Percentiles rank a stretch among this genome's conserved stretches.
Evolutionary conservation across 1,140 invertebrate species (phyloP).

Genomic region (Polypedilum pembai): DNA sequence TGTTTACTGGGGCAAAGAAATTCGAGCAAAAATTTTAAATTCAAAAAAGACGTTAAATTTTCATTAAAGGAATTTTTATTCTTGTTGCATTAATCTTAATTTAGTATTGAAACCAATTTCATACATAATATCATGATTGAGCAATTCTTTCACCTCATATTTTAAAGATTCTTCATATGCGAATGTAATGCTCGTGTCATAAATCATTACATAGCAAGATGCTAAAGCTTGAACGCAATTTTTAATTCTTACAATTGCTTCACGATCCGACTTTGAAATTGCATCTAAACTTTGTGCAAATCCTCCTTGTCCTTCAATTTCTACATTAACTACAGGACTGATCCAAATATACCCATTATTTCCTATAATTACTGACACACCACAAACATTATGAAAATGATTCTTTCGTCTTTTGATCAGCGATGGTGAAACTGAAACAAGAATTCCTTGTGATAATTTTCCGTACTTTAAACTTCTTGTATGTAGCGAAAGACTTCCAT

Average conservation of each 20-base stretch:
- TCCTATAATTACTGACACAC: conserved; percentile 86
- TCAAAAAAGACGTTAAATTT: not conserved
- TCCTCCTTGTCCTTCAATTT: conserved; percentile 65
- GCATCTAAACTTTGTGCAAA: conserved; percentile 71
- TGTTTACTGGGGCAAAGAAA: too few species aligned
- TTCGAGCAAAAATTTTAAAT: too few species aligned
- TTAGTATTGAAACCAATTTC: conserved; percentile 67
- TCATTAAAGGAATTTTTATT: conserved; percentile 20
- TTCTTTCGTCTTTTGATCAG: conserved; percentile 89
- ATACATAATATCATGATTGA: conserved; percentile 72
- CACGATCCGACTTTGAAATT: conserved; percentile 61
- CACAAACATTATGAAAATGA: conserved; percentile 92
- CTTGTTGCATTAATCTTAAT: conserved; percentile 45
- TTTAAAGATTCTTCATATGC: conserved; percentile 85
- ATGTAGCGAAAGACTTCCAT: conserved; percentile 88
- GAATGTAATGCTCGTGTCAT: conserved; percentile 85
- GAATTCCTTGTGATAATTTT: conserved; percentile 79
- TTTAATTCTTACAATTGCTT: conserved; percentile 75
- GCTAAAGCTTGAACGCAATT: conserved; percentile 85
- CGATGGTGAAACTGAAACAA: conserved; percentile 88
- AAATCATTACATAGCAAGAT: conserved; percentile 78
- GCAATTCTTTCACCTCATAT: conserved; percentile 68
- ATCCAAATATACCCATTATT: conserved; percentile 98
- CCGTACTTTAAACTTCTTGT: conserved; percentile 96
- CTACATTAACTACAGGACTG: conserved; percentile 56